Evolutionary conservation across 2,797 vertebrate genomes (phyloP), one percentile per base, ranked within the genome.

Genomic region (Myotis daubentonii): DNA sequence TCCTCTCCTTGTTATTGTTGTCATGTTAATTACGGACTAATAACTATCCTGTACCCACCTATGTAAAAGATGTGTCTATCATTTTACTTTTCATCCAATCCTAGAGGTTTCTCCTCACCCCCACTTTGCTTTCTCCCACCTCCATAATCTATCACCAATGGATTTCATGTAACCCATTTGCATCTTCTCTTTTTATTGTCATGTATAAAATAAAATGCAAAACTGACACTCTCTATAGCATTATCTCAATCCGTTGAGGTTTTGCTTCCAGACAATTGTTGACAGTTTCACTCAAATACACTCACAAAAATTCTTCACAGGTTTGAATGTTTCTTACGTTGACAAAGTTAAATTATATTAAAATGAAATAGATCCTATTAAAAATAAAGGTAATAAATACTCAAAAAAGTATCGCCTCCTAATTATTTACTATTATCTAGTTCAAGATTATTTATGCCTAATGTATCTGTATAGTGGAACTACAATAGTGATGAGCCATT

Each of bases 361-460:
- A 93, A 82, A 57, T 82, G 44, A 95, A 81, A 94, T 44, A 84
- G 5, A 80, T 47, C 65, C 44, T 93, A 70, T 76, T 66, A 83
- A 94, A 76, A 93, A 25, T 28, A 70, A 94, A 78, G 17, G 2
- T 78, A 66, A 47, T 65, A 95, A 74, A n/a, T 36, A 71, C 8
- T 62, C 60, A 74, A 87, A 94, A 80, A 80, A 60, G 12, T 41
- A 87, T 80, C 68, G 28, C 22, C 44, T 68, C 44, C 12, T 83
- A 78, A 78, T 92, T 71, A 74, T 33, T 20, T 84, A 57, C 83
- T 83, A 44, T 85, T 38, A 22, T 72, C 3, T 76, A 16, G 62
- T 5, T 80, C 6, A 47, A 72, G 25, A 38, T 60, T 93, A 78
- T 51, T 87, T 79, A 60, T n/a, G 2, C 23, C 51, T 70, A 71